A percentile compares a stretch with the other conserved stretches of the same genome.
phyloP scores from a whole-genome alignment of 2,113 vertebrate species.

The Otus sunia region DNA sequence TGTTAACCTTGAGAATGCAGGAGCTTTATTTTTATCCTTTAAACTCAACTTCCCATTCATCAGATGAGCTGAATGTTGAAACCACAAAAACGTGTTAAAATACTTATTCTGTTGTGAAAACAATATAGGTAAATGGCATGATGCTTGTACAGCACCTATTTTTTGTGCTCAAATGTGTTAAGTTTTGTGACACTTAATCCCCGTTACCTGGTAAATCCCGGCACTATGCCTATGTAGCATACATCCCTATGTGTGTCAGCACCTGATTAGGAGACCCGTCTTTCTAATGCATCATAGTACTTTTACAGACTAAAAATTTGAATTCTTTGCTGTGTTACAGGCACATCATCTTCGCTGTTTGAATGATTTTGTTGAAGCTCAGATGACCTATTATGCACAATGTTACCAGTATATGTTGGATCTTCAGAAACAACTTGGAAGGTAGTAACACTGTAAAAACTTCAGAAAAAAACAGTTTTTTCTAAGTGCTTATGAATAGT shows the following conservation, averaged over 20 bases:
- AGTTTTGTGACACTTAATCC: not conserved
- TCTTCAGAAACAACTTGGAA: conserved; percentile 97
- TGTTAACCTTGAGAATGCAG: not conserved
- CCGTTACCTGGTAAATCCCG: not conserved
- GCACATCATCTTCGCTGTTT: conserved; percentile 96
- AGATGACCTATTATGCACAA: conserved; percentile 95
- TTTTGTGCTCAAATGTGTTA: not conserved
- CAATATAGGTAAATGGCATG: not conserved
- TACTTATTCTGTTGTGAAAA: not conserved
- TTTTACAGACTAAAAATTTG: not conserved
- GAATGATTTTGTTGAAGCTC: conserved; percentile 97
- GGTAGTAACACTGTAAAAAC: conserved; percentile 73
- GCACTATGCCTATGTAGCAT: not conserved
- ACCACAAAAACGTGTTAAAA: not conserved
- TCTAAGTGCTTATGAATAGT: not conserved
- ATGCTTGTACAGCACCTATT: not conserved
- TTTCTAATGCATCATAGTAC: not conserved
- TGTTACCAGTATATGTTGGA: conserved; percentile 99
- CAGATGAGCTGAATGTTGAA: not conserved
- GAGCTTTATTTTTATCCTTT: not conserved
- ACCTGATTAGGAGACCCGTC: not conserved
- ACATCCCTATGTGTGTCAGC: not conserved
- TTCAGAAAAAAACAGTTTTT: not conserved
- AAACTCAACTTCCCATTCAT: not conserved
- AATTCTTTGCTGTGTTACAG: conserved; percentile 62